Percentiles rank a stretch among this genome's conserved stretches.
Evolutionary conservation across 1,140 invertebrate genomes (phyloP).

Genomic region (Hypsibius dujardini): DNA sequence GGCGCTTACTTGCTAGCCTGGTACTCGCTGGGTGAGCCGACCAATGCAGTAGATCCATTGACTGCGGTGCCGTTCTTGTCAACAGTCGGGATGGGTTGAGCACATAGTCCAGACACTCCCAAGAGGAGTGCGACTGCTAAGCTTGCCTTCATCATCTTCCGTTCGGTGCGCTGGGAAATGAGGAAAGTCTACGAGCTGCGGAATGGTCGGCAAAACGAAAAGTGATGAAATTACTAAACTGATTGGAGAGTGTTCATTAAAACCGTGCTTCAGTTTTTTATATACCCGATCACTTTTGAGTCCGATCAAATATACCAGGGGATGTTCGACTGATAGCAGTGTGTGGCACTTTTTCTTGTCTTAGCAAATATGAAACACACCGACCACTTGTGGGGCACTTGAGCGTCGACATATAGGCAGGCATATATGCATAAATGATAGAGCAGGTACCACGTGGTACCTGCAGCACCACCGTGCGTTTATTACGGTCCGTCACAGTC

Average conservation of each 20-base stretch:
- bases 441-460: too few species aligned
- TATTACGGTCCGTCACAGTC: not conserved
- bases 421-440: too few species aligned
- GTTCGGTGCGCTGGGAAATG: not conserved
- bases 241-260: not conserved
- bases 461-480: too few species aligned
- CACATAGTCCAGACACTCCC: not conserved
- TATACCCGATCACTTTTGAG: slow-evolving; percentile 2
- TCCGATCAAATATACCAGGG: not conserved
- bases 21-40: not conserved
- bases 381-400: not conserved
- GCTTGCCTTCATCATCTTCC: not conserved
- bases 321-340: too few species aligned
- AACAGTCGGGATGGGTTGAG: not conserved
- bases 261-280: not conserved
- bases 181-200: not conserved
- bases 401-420: too few species aligned
- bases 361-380: not conserved
- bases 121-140: not conserved
- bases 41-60: not conserved
- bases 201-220: not conserved
- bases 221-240: not conserved
- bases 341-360: not conserved
- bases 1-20: slow-evolving; percentile 3
- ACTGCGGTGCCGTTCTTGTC: not conserved